Evolutionary conservation across 2,113 vertebrate genomes (phyloP), one percentile per base, ranked within the genome.

Genomic region (Notarius lentiginosus): DNA sequence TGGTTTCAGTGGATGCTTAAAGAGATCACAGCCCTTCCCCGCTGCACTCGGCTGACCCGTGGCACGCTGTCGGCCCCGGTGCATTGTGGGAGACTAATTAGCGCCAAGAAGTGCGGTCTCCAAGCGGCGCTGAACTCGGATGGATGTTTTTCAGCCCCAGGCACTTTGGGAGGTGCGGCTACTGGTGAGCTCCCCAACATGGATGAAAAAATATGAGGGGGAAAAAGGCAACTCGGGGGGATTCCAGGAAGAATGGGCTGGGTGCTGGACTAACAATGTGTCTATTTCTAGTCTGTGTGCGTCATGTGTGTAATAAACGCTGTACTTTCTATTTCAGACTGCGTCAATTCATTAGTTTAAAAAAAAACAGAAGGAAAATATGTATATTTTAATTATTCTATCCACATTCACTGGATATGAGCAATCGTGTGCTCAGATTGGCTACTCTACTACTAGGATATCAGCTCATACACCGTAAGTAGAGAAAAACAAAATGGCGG

Each of bases 141-240:
- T 92, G 87, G 88, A 87, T 92, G 91, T 91, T 89, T 89, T 90
- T 89, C 90, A 89, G 89, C 89, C 90, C 72, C 89, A 91, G 93
- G 93, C 93, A 82, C 91, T 85, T 79, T 89, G 91, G 92, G 89
- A 93, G 92, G 91, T 94, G 91, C 90, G 94, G 92, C 91, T 92
- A 93, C 91, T 92, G 90, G 91, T 93, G 92, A 90, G 92, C 93
- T 92, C 89, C 91, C 91, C 91, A 87, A 93, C 90, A 91, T 85
- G 92, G 91, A 90, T 86, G 89, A 73, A 88, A 82, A 91, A 90
- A 89, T 73, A 80, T 61, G 73, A 90, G 82, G 83, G 41, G 63
- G 77, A 91, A 90, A 81, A 87, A 85, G 79, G 55, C 47, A 79
- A 88, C 87, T 84, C 87, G 18, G 63, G 81, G 89, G 87, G 87